Base-by-base conservation (phyloP, 2,797 vertebrate species). In the Mus minutoides region DNA sequence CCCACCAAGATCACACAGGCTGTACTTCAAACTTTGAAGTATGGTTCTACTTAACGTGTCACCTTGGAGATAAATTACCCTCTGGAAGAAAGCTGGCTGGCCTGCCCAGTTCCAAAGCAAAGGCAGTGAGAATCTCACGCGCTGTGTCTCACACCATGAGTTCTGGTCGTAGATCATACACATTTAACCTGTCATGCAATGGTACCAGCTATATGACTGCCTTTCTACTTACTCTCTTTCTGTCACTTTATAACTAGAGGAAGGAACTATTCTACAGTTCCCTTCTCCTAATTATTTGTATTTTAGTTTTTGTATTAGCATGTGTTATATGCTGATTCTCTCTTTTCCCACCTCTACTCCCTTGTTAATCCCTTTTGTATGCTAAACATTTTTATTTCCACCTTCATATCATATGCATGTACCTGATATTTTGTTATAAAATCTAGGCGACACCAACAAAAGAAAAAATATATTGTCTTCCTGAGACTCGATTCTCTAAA, bases 41-140 rank as follows among this genome's bases (percentile, higher is more conserved):
- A 8, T 69, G 26, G 84, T 87, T 93, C 60, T 95, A 69, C 31
- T 71, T 91, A 91, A 69, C 67, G 4, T 82, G 76, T 83, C 84
- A 86, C 56, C 52, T 85, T 10, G 26, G 77, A 88, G 60, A 93
- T 40, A n/a, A 67, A 16, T 24, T 67, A 49, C 56, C 58, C 56
- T 83, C 56, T 62, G 80, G n/a, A 58, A 82, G 31, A 49, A 92
- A 80, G 2, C 40, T 58, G 64, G 60, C 37, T 77, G 75, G 34
- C 6, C 5, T 6, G 62, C 24, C 43, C 26, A 22, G 31, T 37
- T 91, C 71, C 82, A 37, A 77, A 75, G 37, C 64, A 67, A 56
- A 82, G 91, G 34, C 6, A 46, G 76, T 75, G 17, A 86, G 67
- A 73, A 14, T 14, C 76, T 64, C 79, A 29, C 34, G 87, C 31